A percentile compares a stretch with the other conserved stretches of the same genome.
Evolutionary conservation across 2,888 invertebrate species (phyloP).

Genomic region (Dioctria rufipes): DNA sequence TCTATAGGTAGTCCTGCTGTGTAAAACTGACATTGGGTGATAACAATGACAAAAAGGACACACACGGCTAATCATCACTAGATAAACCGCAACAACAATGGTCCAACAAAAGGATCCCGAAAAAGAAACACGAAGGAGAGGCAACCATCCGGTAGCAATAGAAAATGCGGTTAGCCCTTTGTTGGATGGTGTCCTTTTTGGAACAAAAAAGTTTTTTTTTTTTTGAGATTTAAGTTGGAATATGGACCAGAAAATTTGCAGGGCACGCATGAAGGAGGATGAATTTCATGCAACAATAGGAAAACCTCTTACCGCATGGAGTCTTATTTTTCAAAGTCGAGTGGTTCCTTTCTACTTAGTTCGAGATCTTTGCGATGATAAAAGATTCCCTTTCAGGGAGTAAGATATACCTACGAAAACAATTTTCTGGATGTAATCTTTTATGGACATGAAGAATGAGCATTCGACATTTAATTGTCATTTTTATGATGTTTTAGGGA

Average conservation of each 20-base stretch:
- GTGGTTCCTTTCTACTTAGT: slow-evolving; percentile 33
- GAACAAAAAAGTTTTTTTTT: slow-evolving; percentile 6
- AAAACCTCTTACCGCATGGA: slow-evolving; percentile 29
- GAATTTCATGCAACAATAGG: slow-evolving; percentile 35
- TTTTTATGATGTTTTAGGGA: too few species aligned
- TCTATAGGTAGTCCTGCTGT: slow-evolving; percentile 4
- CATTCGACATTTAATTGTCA: too few species aligned
- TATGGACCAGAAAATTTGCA: slow-evolving; percentile 47
- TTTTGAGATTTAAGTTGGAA: slow-evolving; percentile 31
- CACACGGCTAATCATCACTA: slow-evolving; percentile 39
- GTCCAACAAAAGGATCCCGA: slow-evolving; percentile 20
- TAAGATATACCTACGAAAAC: too few species aligned
- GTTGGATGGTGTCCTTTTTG: slow-evolving; percentile 36
- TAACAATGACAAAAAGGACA: slow-evolving; percentile 48
- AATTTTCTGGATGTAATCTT: too few species aligned
- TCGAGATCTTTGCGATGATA: slow-evolving; percentile 10
- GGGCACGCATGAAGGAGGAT: slow-evolving; percentile 31
- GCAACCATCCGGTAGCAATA: slow-evolving; percentile 35
- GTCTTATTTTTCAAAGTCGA: slow-evolving; percentile 48
- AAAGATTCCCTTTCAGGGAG: slow-evolving; percentile 10
- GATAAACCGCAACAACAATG: slow-evolving; percentile 45
- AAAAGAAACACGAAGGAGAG: neutral
- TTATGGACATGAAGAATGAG: too few species aligned
- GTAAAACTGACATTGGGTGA: slow-evolving; percentile 30
- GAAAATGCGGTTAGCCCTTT: slow-evolving; percentile 47